Evolutionary conservation across 2,797 vertebrate genomes (phyloP), one percentile per base, ranked within the genome.

Genomic region (Falco rusticolus): DNA sequence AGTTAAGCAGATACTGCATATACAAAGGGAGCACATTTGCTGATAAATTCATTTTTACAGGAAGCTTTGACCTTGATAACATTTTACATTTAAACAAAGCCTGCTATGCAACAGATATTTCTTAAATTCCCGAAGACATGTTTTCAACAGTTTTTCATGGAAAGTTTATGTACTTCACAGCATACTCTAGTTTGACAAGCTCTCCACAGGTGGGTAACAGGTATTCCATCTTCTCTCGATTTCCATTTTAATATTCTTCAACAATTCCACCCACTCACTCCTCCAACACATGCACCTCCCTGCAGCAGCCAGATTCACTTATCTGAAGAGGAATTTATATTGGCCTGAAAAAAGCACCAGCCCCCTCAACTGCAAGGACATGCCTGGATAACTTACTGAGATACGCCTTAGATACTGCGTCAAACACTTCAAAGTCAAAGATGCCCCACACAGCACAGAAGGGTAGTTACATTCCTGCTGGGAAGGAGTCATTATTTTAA

Each of bases 251-350:
- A 69, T 61, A 79, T 12, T 72, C 41, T n/a, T 79, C 41, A 93
- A 65, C 77, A 92, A 31, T 48, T 79, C 59, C 34, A 10, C 92
- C 77, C 50, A 93, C 86, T 69, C 1, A 3, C 31, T 66, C 80
- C 76, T 90, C 88, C 85, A 77, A 65, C 28, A 82, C 26, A 57
- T 1, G 12, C 65, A 51, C 53, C 51, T 88, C 47, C 74, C 51
- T 76, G 25, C 78, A 70, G 76, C 89, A 83, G 77, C 22, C 57
- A 75, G 80, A 94, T 94, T 79, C 74, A 79, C 80, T 90, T 76
- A 92, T 21, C 74, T 92, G 7, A 82, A 92, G 29, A 93, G 84
- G 63, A 94, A 92, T 92, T 93, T 86, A 82, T 69, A 65, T 34
- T 72, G 72, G 21, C 54, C 74, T 87, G 84, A 84, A 71, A 95